Base-by-base conservation (phyloP, 2,888 invertebrate species). In the Chouioia cunea region DNA sequence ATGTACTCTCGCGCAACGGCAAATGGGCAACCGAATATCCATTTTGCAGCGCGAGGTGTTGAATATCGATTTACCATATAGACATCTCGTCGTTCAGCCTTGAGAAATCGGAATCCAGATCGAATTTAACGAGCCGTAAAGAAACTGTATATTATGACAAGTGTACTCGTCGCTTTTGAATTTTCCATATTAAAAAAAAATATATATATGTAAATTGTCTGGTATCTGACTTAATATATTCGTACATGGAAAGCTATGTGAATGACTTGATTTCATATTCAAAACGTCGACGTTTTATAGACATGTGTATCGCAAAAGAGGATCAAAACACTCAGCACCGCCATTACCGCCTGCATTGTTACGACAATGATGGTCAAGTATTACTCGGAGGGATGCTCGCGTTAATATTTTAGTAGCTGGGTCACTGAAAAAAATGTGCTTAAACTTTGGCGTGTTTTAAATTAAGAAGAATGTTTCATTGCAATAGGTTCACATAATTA, bases 21-120 rank as follows among this genome's bases (percentile, higher is more conserved):
- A n/a, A n/a, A 18, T 16, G 16, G 16, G 23, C 16, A 16, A n/a
- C 15, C 44, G 23, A 50, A 15, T 47, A 46, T 18, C 54, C 47
- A 47, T n/a, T 67, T 60, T 44, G 12, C 47, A 15, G 10, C 54
- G 50, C 6, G 36, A 50, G 36, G 46, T 53, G n/a, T 63, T 56
- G 57, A 44, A 43, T 63, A 69, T 69, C 58, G 64, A 64, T 69
- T 64, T 58, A 58, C 57, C 50, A 12, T 36, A 36, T 10, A 10
- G 2, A 12, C 56, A 6, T n/a, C 4, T 44, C 8, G 10, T 10
- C 14, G 43, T 4, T 22, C 43, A 60, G 63, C 58, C 59, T 68
- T 54, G 59, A 50, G 48, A 59, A 71, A 68, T 68, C 47, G 64
- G 59, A 67, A 68, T 67, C 64, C 64, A 56, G 67, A 71, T 71